Conservation (phyloP, 2,113 vertebrate species). For the Triplophysa rosa region DNA sequence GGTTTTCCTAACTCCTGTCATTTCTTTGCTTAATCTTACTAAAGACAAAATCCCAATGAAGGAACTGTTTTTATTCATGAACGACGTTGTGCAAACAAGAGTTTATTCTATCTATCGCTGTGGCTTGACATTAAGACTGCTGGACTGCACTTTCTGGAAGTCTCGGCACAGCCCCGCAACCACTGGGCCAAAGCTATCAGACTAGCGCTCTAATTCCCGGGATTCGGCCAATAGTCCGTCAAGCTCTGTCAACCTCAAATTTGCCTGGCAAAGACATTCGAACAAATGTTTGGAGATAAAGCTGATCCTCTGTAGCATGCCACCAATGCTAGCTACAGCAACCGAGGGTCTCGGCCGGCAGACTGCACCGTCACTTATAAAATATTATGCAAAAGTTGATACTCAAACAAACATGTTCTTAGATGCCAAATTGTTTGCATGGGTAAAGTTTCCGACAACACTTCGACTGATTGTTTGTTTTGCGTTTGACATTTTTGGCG, state of each 20-base stretch:
- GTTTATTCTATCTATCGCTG: slow-evolving; percentile 7
- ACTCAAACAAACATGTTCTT: neutral
- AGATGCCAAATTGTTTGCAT: neutral
- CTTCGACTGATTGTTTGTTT: neutral
- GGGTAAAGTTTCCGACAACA: neutral
- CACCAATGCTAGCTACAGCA: slow-evolving; percentile 27
- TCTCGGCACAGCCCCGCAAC: neutral
- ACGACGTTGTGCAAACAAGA: slow-evolving; percentile 12
- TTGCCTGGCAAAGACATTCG: slow-evolving; percentile 36
- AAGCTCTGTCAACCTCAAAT: slow-evolving; percentile 35
- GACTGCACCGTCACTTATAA: neutral
- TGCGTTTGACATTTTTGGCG: neutral
- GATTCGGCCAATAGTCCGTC: slow-evolving; percentile 2
- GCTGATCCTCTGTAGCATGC: slow-evolving; percentile 30
- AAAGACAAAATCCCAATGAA: neutral
- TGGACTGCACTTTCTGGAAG: neutral
- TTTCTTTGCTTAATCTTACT: slow-evolving; percentile 10
- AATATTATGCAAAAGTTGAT: neutral
- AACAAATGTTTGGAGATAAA: slow-evolving; percentile 27
- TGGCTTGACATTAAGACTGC: slow-evolving; percentile 6
- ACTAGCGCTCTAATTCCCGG: slow-evolving; percentile 34
- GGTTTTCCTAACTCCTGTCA: neutral
- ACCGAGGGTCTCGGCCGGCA: neutral
- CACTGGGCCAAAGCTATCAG: slow-evolving; percentile 33
- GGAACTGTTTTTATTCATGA: neutral